Percentiles rank a stretch among this genome's conserved stretches.
Conservation (phyloP, 1,140 invertebrate genomes). For the Paralvinella palmiformis region DNA sequence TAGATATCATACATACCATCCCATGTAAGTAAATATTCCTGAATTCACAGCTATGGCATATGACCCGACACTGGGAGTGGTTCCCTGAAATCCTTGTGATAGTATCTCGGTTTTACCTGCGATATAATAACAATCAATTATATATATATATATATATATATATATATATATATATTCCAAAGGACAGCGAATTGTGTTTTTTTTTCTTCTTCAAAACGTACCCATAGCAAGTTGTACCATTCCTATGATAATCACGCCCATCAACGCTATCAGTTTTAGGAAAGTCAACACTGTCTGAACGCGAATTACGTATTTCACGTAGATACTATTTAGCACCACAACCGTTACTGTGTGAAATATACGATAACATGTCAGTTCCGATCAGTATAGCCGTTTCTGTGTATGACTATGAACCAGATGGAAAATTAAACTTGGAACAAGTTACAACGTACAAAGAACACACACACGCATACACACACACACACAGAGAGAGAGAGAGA, state of each 20-base stretch:
- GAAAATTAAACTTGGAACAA: no score
- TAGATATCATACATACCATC: no score
- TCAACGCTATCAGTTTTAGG: neutral
- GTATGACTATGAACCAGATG: no score
- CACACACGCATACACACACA: no score
- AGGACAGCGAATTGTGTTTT: neutral
- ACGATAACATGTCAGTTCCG: no score
- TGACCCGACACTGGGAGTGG: neutral
- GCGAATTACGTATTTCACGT: neutral
- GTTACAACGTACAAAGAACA: no score
- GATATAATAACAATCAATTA: no score
- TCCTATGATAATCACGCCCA: neutral
- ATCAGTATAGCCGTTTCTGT: no score
- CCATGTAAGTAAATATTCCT: constrained; percentile 2
- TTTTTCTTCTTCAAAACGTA: neutral
- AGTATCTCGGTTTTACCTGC: no score
- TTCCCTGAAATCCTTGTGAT: constrained; percentile 9
- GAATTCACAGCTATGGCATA: neutral
- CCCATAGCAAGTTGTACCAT: neutral
- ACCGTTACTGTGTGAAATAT: constrained; percentile 4
- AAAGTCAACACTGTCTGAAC: constrained; percentile 1
- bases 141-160: neutral
- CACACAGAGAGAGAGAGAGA: no score
- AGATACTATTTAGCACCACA: neutral
- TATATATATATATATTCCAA: neutral